A percentile compares a stretch with the other conserved stretches of the same genome.
These are phyloP conservation scores for Epinephelus malabaricus DNA, from an alignment of 2,797 vertebrate genomes.

Conservation along the genomic window DNA sequence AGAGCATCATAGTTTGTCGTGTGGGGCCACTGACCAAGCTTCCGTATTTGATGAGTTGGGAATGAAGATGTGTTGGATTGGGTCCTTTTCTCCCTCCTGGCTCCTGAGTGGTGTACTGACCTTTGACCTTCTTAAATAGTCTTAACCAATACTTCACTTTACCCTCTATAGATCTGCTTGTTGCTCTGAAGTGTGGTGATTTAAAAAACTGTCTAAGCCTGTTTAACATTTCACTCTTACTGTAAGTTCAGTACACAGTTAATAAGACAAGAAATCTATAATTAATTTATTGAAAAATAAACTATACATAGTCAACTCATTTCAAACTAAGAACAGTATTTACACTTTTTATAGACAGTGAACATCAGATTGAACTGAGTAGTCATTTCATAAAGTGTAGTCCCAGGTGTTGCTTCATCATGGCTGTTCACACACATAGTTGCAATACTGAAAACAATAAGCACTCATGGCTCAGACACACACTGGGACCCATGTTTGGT, in stretches of 20 bases:
- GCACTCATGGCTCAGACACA: background rate
- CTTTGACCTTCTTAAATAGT: no score
- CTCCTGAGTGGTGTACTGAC: no score
- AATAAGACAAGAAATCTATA: background rate
- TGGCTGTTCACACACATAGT: background rate
- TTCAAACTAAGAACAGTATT: constrained; percentile 17
- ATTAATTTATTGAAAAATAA: constrained; percentile 24
- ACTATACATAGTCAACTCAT: background rate
- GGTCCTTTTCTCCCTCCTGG: no score
- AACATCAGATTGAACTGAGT: background rate
- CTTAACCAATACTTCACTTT: no score
- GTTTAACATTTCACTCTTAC: no score
- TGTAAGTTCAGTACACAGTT: background rate
- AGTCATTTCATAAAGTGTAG: background rate
- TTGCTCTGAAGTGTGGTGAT: no score
- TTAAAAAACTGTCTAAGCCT: background rate
- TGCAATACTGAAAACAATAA: rapidly evolving
- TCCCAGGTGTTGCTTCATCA: background rate
- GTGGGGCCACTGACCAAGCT: no score
- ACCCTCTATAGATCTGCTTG: no score
- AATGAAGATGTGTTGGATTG: no score
- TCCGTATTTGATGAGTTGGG: no score
- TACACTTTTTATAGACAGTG: background rate
- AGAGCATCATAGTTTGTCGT: no score
- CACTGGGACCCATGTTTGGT: no score